A percentile compares a stretch with the other conserved stretches of the same genome.
These are phyloP conservation scores for Diorhabda sublineata DNA, from an alignment of 1,140 invertebrate species.

Conservation along the genomic window DNA sequence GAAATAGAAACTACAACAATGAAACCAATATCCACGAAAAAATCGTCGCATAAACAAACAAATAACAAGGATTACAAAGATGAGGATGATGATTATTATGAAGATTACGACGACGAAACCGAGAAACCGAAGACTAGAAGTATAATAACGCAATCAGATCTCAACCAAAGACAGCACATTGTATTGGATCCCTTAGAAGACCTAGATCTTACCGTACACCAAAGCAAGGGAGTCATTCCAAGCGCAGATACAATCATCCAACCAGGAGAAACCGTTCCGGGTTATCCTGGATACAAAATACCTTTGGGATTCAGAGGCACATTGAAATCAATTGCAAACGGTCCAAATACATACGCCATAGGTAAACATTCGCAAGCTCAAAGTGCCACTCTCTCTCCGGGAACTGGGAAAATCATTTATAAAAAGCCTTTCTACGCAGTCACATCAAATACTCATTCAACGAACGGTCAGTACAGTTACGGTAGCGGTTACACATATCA, in stretches of 20 bases:
- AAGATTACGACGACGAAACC: conserved; percentile 45
- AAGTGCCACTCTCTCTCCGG: conserved; percentile 57
- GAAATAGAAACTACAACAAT: not conserved
- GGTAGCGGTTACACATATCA: conserved; percentile 38
- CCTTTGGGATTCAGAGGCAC: conserved; percentile 63
- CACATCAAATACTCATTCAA: conserved; percentile 39
- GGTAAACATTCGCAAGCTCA: conserved; percentile 61
- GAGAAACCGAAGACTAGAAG: conserved; percentile 22
- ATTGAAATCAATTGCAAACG: conserved; percentile 57
- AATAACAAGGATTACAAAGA: conserved; percentile 45
- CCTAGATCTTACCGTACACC: conserved; percentile 52
- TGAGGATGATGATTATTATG: conserved; percentile 48
- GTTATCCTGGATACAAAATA: conserved; percentile 59
- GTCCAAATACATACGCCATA: conserved; percentile 55
- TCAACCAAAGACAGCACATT: conserved; percentile 51
- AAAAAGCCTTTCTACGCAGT: conserved; percentile 47
- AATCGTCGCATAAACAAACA: not conserved
- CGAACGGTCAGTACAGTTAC: conserved; percentile 35
- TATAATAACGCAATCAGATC: conserved; percentile 25
- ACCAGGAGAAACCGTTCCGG: conserved; percentile 58
- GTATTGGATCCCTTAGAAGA: conserved; percentile 51
- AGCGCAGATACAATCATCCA: conserved; percentile 54
- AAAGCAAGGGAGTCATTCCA: conserved; percentile 46
- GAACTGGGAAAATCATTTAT: conserved; percentile 51
- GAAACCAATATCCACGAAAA: not conserved